These are phyloP conservation scores for Lampris megalopsis DNA, from an alignment of 2,113 vertebrate genomes.

Conservation along the genomic window DNA sequence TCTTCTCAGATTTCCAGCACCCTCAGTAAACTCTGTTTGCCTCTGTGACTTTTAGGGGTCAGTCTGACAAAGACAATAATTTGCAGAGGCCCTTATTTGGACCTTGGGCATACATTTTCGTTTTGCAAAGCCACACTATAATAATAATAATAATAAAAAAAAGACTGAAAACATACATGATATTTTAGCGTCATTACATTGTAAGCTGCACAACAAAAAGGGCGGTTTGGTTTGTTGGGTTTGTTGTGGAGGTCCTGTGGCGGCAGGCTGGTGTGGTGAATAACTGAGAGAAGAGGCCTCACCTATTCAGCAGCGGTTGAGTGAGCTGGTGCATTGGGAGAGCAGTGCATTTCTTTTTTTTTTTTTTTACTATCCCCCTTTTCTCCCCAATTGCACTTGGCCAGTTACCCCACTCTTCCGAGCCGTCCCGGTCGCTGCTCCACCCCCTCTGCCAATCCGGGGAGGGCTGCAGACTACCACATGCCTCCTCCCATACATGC, in stretches of 20 bases:
- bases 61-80: not conserved
- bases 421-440: too few species aligned
- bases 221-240: too few species aligned
- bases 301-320: not conserved
- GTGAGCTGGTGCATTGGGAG: constrained; percentile 16
- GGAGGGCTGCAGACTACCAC: too few species aligned
- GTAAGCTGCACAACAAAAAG: too few species aligned
- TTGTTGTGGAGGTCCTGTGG: not conserved
- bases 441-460: too few species aligned
- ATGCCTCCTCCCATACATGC: too few species aligned
- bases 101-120: not conserved
- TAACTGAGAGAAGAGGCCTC: not conserved
- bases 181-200: not conserved
- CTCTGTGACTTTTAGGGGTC: not conserved
- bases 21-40: not conserved
- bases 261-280: not conserved
- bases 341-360: too few species aligned
- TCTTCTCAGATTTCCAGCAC: not conserved
- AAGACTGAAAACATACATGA: not conserved
- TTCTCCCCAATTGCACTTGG: too few species aligned
- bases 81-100: not conserved
- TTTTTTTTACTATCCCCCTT: too few species aligned
- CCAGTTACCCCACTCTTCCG: too few species aligned
- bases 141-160: not conserved
- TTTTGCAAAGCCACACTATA: not conserved